phyloP scores from a whole-genome alignment of 2,888 invertebrate genomes.

The Pecten maximus region DNA sequence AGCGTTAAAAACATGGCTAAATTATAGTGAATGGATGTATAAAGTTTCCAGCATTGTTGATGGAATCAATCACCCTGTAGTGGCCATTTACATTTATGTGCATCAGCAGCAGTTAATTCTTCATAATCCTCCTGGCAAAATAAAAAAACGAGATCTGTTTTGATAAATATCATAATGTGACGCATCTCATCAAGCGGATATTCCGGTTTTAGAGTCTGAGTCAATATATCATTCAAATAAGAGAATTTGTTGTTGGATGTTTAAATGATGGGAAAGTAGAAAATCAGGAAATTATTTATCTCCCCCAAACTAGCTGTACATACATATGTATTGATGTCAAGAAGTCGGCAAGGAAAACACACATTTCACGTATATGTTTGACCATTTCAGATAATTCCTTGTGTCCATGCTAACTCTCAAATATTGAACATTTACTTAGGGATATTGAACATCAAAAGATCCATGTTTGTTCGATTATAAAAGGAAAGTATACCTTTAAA shows the following conservation, averaged over 20 bases:
- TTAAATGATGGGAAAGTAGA: not conserved
- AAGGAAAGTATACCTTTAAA: not conserved
- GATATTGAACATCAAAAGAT: not conserved
- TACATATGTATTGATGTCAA: not conserved
- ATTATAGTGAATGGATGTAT: conserved; percentile 16
- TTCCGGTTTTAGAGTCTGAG: not conserved
- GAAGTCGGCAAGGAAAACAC: not conserved
- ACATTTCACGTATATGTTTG: not conserved
- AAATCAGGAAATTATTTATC: not conserved
- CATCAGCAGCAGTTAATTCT: not conserved
- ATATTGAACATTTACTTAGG: conserved; percentile 24
- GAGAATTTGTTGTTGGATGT: not conserved
- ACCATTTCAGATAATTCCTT: conserved; percentile 3
- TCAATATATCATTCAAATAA: not conserved
- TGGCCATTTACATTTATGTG: not conserved
- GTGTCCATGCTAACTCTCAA: not conserved
- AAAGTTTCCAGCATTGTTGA: not conserved
- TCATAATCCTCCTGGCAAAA: not conserved
- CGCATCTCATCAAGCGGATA: not conserved
- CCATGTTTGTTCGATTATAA: not conserved
- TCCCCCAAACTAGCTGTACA: not conserved
- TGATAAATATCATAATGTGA: not conserved
- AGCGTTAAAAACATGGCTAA: conserved; percentile 12
- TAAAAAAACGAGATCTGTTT: not conserved
- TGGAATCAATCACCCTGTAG: not conserved